Evolutionary conservation across 1,140 invertebrate genomes (phyloP).

Genomic region (Liolophura sinensis): DNA sequence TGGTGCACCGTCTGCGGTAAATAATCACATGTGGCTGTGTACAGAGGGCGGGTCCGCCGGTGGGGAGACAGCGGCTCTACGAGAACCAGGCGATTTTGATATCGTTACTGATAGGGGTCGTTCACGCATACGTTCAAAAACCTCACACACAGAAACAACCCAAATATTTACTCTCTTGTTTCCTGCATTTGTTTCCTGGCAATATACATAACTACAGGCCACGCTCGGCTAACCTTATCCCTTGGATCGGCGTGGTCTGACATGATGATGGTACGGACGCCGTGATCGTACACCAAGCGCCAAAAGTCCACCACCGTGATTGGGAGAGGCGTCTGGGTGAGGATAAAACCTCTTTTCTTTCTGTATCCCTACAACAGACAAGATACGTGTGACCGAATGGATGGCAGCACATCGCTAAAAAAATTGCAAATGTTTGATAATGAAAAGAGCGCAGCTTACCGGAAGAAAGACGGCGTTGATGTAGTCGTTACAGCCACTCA

Average conservation of each 20-base stretch:
- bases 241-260: conserved; percentile 22
- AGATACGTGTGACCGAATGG: no score
- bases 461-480: conserved; percentile 52
- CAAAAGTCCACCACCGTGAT: conserved; percentile 41
- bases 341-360: conserved; percentile 32
- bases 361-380: conserved; percentile 28
- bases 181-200: neutral
- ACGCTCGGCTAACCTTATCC: conserved; percentile 18
- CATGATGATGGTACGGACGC: conserved; percentile 33
- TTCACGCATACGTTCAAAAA: no score
- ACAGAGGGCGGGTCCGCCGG: no score
- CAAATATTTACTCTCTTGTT: no score
- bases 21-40: no score
- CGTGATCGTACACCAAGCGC: conserved; percentile 37
- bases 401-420: no score
- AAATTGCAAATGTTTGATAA: neutral
- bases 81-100: no score
- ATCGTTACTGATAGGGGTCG: no score
- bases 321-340: conserved; percentile 39
- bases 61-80: no score
- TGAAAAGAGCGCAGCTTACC: conserved; percentile 27
- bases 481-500: conserved; percentile 39
- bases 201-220: neutral
- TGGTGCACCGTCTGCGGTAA: no score
- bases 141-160: no score